phyloP scores from a whole-genome alignment of 2,888 invertebrate genomes.

The Danaus chrysippus region DNA sequence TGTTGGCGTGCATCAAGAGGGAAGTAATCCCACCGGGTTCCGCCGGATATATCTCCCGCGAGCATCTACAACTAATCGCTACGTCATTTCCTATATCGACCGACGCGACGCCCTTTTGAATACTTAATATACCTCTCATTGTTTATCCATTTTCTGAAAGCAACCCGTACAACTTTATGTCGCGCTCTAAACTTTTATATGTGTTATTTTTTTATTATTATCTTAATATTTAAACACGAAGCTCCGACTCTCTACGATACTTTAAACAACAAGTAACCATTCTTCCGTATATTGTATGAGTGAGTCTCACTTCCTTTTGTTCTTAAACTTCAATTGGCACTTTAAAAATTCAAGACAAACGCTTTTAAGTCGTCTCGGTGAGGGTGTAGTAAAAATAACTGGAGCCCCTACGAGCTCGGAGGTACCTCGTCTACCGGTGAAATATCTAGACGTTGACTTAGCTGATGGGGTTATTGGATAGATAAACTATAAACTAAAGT shows the following conservation, averaged over 20 bases:
- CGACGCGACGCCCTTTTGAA: constrained; percentile 57
- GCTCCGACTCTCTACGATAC: no score
- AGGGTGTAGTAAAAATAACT: constrained; percentile 64
- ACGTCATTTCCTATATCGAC: constrained; percentile 74
- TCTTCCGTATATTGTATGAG: constrained; percentile 13
- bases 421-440: constrained; percentile 43
- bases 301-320: constrained; percentile 38
- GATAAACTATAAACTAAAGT: constrained; percentile 44
- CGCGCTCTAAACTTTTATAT: no score
- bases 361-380: constrained; percentile 60
- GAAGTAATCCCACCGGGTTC: constrained; percentile 69
- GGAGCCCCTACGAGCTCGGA: constrained; percentile 49
- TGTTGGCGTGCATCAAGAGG: constrained; percentile 56
- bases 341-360: constrained; percentile 74
- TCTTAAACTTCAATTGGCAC: constrained; percentile 62
- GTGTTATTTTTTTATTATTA: no score
- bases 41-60: constrained; percentile 69
- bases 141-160: constrained; percentile 29
- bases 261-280: constrained; percentile 9
- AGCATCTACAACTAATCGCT: constrained; percentile 70
- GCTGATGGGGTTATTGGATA: constrained; percentile 57
- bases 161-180: no score
- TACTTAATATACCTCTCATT: constrained; percentile 56
- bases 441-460: constrained; percentile 61
- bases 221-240: no score